Base-by-base conservation (phyloP, 2,797 vertebrate species). In the Tapera naevia region DNA sequence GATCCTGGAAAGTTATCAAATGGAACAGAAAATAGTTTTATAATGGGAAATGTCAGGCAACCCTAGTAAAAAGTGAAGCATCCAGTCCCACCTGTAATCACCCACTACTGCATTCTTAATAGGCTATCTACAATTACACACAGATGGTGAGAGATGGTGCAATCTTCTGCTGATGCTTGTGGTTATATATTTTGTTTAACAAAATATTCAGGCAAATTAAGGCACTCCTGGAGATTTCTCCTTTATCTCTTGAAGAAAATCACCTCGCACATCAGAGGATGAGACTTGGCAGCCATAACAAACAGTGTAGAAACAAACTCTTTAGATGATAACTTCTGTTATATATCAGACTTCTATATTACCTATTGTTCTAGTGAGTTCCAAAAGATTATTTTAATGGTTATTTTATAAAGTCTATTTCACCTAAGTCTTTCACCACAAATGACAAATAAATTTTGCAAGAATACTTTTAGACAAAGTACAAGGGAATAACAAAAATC, bases 11-110 rank as follows among this genome's bases (percentile, higher is more conserved):
- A 94, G 85, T 82, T 88, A 83, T 88, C 82, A 95, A 96, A 92
- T 0, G 0, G 89, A 89, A 88, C 61, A 80, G 91, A 93, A 95
- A 94, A 96, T 94, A 80, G 93, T 37, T 69, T 91, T 83, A 92
- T 94, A 96, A 95, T 95, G 91, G 69, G 61, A 95, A 95, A 88
- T 78, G 69, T 87, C 85, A 91, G 76, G 82, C 94, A 94, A 62
- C 27, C 41, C 85, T 83, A 46, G 72, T 50, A 83, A 94, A 94
- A 89, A 91, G 39, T 84, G 48, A 35, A 71, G 58, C 71, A 89
- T 95, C 65, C 80, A 89, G 79, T 93, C 91, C 96, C 95, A 96
- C 96, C 96, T 96, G 96, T 93, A 95, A 95, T 91, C 69, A 80
- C 87, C 61, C 79, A 88, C 30, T 50, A 56, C 87, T 61, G 76